phyloP scores from a whole-genome alignment of 1,140 invertebrate genomes.

The Hypothenemus hampei region DNA sequence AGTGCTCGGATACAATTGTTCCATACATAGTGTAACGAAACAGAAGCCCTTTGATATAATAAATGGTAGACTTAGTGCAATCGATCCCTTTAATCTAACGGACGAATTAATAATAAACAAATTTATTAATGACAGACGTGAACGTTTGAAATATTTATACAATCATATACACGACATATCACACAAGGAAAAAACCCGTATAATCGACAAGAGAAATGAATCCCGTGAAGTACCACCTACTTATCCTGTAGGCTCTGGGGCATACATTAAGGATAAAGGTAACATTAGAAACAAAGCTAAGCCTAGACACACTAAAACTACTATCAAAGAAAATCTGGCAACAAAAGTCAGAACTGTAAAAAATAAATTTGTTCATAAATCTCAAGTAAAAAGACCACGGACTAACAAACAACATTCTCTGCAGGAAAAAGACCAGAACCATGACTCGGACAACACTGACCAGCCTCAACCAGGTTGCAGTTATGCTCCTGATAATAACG shows the following conservation, averaged over 20 bases:
- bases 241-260: not conserved
- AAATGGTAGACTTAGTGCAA: not conserved
- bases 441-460: not conserved
- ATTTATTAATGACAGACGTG: not conserved
- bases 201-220: conserved; percentile 3
- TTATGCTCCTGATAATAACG: not conserved
- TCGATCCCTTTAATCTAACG: conserved; percentile 8
- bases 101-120: conserved; percentile 15
- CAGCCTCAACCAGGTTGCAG: not conserved
- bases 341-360: not conserved
- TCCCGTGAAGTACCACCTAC: not conserved
- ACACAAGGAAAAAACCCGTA: not conserved
- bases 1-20: conserved; percentile 2
- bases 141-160: conserved; percentile 4
- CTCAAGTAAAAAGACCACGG: not conserved
- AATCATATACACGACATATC: conserved; percentile 2
- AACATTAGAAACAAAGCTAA: conserved; percentile 2
- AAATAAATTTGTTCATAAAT: conserved; percentile 9
- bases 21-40: conserved; percentile 11
- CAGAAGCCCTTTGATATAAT: conserved; percentile 10
- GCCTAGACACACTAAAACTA: not conserved
- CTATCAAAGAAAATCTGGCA: not conserved
- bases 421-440: not conserved
- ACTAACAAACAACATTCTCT: not conserved
- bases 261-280: not conserved